Percentiles rank a stretch among this genome's conserved stretches.
These are phyloP conservation scores for Malurus leucopterus DNA, from an alignment of 2,797 vertebrate species.

Conservation along the genomic window DNA sequence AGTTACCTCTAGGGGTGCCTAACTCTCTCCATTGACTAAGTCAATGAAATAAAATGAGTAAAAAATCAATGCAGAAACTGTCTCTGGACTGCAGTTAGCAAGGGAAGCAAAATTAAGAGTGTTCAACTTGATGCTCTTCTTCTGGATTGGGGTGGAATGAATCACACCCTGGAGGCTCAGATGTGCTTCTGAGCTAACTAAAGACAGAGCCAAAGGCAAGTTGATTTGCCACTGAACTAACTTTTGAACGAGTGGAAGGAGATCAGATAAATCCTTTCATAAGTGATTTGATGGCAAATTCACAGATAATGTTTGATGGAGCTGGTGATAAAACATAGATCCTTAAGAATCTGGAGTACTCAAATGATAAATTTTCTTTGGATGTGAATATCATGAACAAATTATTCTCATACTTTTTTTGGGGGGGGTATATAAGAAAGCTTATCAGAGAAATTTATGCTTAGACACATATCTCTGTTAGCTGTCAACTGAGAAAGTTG, in stretches of 20 bases:
- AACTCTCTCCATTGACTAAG: not conserved
- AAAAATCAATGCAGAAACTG: not conserved
- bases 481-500: too few relatives aligned
- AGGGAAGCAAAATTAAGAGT: constrained; percentile 27
- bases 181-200: not conserved
- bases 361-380: not conserved
- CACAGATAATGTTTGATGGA: not conserved
- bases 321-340: not conserved
- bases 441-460: not conserved
- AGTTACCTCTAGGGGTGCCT: not conserved
- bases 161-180: not conserved
- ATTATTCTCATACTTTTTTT: not conserved
- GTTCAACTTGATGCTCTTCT: not conserved
- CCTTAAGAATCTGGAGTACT: not conserved
- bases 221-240: not conserved
- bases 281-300: not conserved
- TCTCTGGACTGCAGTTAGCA: constrained; percentile 7
- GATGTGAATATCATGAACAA: not conserved
- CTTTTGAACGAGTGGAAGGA: not conserved
- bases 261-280: not conserved
- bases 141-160: not conserved
- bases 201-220: not conserved
- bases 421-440: not conserved
- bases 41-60: not conserved
- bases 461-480: not conserved